Percentiles rank a stretch among this genome's conserved stretches.
Conservation (phyloP, 2,888 invertebrate genomes). For the Neria commutata region DNA sequence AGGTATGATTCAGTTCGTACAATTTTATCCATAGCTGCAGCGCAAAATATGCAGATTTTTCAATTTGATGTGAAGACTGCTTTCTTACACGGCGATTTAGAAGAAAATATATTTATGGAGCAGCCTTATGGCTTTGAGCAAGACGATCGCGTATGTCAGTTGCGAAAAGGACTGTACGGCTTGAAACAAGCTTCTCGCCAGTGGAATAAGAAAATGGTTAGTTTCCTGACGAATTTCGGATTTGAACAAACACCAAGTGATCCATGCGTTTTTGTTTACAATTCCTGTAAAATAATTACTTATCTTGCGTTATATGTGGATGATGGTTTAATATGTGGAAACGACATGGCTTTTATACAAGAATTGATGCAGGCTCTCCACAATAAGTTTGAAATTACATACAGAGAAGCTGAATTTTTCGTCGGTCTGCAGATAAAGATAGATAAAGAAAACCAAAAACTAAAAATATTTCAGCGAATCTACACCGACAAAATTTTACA, state of each 20-base stretch:
- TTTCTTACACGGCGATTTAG: slow-evolving; percentile 30
- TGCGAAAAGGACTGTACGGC: slow-evolving; percentile 31
- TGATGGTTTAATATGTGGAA: slow-evolving; percentile 36
- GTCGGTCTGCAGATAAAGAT: slow-evolving; percentile 19
- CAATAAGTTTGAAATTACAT: slow-evolving; percentile 20
- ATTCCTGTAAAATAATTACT: slow-evolving; percentile 5
- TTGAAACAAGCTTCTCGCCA: slow-evolving; percentile 27
- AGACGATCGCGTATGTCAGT: slow-evolving; percentile 25
- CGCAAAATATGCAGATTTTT: slow-evolving; percentile 22
- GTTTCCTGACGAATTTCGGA: slow-evolving; percentile 20
- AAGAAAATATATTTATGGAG: slow-evolving; percentile 30
- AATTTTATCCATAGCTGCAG: slow-evolving; percentile 28
- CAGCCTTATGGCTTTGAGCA: slow-evolving; percentile 30
- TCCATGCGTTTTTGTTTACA: slow-evolving; percentile 23
- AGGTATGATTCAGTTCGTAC: slow-evolving; percentile 27
- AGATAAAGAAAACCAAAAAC: slow-evolving; percentile 9
- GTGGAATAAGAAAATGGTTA: slow-evolving; percentile 24
- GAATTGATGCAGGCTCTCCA: too few relatives aligned
- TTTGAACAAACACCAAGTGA: slow-evolving; percentile 25
- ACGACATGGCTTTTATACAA: slow-evolving; percentile 12
- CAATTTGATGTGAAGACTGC: slow-evolving; percentile 36
- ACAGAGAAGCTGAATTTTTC: slow-evolving; percentile 22
- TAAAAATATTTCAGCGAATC: slow-evolving; percentile 18
- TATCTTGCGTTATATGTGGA: slow-evolving; percentile 40
- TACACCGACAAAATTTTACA: slow-evolving; percentile 10